Conservation (phyloP, 2,888 invertebrate species). For the Crossocerus cetratus region DNA sequence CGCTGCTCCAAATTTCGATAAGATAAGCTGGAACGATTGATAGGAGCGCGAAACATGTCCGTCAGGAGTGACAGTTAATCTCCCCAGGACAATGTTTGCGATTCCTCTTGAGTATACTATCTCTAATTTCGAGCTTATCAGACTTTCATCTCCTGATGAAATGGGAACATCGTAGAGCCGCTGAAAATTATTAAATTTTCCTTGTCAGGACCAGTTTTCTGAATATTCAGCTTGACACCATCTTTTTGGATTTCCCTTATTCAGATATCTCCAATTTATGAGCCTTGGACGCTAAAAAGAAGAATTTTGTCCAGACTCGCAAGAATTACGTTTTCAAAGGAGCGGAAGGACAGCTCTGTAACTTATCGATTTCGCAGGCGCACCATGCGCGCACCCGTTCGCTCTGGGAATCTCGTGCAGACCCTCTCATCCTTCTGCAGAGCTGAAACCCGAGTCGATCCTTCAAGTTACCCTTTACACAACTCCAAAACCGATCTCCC, state of each 20-base stretch:
- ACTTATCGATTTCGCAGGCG: slow-evolving; percentile 26
- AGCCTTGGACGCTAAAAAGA: no score
- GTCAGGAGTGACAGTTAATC: no score
- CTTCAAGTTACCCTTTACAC: not conserved
- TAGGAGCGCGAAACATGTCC: not conserved
- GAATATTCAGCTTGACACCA: no score
- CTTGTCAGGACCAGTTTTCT: not conserved
- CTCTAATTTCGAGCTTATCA: no score
- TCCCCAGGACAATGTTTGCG: no score
- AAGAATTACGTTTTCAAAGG: not conserved
- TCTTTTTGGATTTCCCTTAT: not conserved
- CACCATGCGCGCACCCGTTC: slow-evolving; percentile 7
- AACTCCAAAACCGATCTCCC: not conserved
- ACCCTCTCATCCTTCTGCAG: no score
- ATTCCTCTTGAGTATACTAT: no score
- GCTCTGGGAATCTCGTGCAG: not conserved
- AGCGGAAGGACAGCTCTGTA: not conserved
- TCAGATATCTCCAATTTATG: not conserved
- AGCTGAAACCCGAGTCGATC: not conserved
- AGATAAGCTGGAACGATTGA: slow-evolving; percentile 21
- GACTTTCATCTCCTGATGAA: no score
- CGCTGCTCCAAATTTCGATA: slow-evolving; percentile 26
- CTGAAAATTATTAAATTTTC: no score
- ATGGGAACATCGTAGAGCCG: no score
- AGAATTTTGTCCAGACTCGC: no score